Conservation (phyloP, 2,113 vertebrate species). For the Chaetorhynchus papuensis region DNA sequence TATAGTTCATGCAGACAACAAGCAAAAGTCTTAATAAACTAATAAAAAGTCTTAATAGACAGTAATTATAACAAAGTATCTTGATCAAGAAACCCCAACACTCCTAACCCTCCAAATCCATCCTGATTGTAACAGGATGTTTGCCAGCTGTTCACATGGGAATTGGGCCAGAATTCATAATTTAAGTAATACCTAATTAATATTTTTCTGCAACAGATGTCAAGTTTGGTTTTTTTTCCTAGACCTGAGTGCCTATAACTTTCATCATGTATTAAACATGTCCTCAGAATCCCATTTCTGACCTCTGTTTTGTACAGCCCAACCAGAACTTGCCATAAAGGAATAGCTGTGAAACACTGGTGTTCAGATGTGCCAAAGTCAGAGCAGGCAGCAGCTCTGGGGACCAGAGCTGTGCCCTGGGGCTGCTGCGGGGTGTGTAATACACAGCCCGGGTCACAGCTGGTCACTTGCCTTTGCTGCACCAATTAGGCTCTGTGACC, state of each 20-base stretch:
- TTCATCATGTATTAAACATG: background rate
- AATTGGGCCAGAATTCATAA: conserved; percentile 63
- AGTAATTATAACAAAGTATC: conserved; percentile 54
- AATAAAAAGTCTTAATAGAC: conserved; percentile 45
- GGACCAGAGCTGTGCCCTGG: background rate
- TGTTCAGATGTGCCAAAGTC: background rate
- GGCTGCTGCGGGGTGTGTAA: background rate
- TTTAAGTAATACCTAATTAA: conserved; percentile 70
- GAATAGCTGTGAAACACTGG: background rate
- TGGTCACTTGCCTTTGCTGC: background rate
- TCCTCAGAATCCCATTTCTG: background rate
- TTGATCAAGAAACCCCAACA: conserved; percentile 1
- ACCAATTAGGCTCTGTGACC: background rate
- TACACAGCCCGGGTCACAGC: accelerated
- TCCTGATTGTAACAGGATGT: conserved; percentile 54
- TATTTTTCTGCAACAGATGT: conserved; percentile 65
- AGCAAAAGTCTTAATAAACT: conserved; percentile 20
- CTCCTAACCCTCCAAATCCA: background rate
- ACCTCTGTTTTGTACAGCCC: background rate
- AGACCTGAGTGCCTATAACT: background rate
- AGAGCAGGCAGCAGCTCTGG: background rate
- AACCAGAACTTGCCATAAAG: background rate
- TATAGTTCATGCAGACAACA: background rate
- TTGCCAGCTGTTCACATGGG: conserved; percentile 71
- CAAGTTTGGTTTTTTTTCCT: conserved; percentile 52